Evolutionary conservation across 2,113 vertebrate genomes (phyloP).

Genomic region (Ceyx cyanopectus): DNA sequence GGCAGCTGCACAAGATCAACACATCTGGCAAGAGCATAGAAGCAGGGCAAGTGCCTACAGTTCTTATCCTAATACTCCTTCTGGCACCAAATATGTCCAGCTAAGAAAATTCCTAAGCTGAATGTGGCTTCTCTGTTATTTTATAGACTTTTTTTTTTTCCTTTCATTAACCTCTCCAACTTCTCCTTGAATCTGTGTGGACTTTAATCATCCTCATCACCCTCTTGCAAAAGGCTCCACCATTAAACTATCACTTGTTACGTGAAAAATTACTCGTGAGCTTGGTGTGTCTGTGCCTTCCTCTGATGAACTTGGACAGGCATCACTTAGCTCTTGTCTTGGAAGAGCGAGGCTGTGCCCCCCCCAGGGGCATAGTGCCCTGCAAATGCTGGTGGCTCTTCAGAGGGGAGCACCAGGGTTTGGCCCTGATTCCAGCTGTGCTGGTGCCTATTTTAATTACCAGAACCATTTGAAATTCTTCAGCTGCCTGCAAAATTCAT

Average conservation of each 20-base stretch:
- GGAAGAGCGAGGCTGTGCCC: not conserved
- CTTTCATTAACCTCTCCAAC: not conserved
- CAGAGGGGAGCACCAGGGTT: not conserved
- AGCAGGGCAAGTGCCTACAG: not conserved
- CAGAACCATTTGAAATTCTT: not conserved
- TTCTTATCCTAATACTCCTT: not conserved
- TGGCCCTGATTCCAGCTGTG: not conserved
- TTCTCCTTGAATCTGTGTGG: not conserved
- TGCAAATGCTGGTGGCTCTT: not conserved
- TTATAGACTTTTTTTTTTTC: not conserved
- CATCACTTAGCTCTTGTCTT: not conserved
- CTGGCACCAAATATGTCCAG: not conserved
- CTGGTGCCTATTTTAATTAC: not conserved
- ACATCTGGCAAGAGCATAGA: not conserved
- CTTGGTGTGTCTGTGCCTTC: not conserved
- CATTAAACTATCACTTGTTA: not conserved
- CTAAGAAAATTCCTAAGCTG: not conserved
- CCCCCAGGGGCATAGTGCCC: fast-evolving
- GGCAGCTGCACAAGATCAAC: not conserved
- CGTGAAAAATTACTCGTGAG: not conserved
- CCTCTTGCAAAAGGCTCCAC: not conserved
- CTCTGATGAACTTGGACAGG: not conserved
- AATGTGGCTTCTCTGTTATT: not conserved
- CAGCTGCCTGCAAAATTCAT: not conserved
- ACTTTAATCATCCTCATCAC: not conserved